Percentiles rank a stretch among this genome's conserved stretches.
Evolutionary conservation across 2,113 vertebrate species (phyloP).

Genomic region (Centropus bengalensis): DNA sequence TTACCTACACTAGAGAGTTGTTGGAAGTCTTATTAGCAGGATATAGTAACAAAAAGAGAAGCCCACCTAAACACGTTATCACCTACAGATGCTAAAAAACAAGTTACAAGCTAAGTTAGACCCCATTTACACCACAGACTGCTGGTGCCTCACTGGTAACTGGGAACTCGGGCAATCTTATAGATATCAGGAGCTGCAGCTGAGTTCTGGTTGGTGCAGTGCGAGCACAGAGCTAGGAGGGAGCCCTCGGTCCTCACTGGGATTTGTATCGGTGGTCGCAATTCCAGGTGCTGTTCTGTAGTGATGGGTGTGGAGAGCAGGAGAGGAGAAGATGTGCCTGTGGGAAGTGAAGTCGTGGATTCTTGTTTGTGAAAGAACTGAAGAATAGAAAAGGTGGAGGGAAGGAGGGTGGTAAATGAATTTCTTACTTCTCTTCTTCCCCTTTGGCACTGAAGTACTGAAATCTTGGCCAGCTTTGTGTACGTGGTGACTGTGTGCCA

Average conservation of each 20-base stretch:
- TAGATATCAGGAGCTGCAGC: background rate
- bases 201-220: background rate
- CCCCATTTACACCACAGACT: background rate
- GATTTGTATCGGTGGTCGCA: background rate
- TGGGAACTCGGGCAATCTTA: background rate
- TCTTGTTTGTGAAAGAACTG: background rate
- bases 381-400: background rate
- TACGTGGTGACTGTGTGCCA: too few relatives aligned
- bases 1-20: too few relatives aligned
- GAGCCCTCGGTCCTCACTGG: background rate
- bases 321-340: background rate
- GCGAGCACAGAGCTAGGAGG: background rate
- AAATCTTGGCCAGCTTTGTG: background rate
- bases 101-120: too few relatives aligned
- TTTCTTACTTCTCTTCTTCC: background rate
- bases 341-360: background rate
- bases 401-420: background rate
- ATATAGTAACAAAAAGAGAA: background rate
- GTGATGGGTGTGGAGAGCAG: rapidly evolving
- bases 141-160: background rate
- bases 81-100: background rate
- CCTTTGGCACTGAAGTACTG: background rate
- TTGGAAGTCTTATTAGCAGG: too few relatives aligned
- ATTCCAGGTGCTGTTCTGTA: background rate
- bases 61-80: background rate